These are phyloP conservation scores for Deroplatys truncata DNA, from an alignment of 2,888 invertebrate genomes.

Conservation along the genomic window DNA sequence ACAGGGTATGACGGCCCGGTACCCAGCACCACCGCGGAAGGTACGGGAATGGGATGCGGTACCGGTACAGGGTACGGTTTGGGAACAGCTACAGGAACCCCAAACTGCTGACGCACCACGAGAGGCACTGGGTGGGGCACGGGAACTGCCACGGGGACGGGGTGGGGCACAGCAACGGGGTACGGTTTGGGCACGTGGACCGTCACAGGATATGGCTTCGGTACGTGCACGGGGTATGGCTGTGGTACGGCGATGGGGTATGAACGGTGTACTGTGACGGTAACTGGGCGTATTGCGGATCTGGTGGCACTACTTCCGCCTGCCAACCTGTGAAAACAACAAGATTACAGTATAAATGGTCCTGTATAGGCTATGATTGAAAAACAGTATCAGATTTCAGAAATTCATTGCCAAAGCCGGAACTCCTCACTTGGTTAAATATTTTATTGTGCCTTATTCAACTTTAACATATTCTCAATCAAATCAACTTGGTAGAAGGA, in stretches of 20 bases:
- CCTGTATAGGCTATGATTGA: too few species aligned
- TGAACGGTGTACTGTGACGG: constrained; percentile 11
- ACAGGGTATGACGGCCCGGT: neutral
- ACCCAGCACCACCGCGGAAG: constrained; percentile 54
- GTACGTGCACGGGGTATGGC: constrained; percentile 25
- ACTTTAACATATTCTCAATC: too few species aligned
- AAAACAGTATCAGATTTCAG: too few species aligned
- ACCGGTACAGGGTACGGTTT: constrained; percentile 55
- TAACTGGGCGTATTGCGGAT: constrained; percentile 8
- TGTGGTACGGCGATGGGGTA: constrained; percentile 36
- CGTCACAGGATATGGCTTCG: neutral
- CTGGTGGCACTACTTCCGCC: neutral
- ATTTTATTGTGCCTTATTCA: too few species aligned
- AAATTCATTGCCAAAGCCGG: too few species aligned
- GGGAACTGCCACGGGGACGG: constrained; percentile 24
- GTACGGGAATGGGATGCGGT: constrained; percentile 44
- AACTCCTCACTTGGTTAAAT: too few species aligned
- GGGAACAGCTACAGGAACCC: constrained; percentile 68
- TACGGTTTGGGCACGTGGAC: neutral
- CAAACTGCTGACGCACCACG: constrained; percentile 47
- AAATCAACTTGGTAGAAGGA: too few species aligned
- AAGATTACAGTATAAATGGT: neutral
- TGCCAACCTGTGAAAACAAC: neutral
- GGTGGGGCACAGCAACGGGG: constrained; percentile 25
- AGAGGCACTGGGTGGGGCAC: constrained; percentile 44